Evolutionary conservation across 2,113 vertebrate species (phyloP).

Genomic region (Natator depressus): DNA sequence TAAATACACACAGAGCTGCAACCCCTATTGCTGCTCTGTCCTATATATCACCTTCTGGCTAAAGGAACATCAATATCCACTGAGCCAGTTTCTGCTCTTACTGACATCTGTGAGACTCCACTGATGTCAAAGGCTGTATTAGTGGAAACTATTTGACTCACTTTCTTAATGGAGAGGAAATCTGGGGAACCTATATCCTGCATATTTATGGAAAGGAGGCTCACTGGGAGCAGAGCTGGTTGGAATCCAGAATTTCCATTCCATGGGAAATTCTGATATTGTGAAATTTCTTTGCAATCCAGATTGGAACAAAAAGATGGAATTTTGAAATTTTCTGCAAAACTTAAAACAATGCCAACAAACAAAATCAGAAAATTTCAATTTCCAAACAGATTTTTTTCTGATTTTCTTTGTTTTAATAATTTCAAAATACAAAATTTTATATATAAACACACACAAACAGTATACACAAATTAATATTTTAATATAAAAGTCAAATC

Average conservation of each 20-base stretch:
- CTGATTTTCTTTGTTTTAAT: not conserved
- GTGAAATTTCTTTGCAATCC: not conserved
- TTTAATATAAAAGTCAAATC: slow-evolving; percentile 10
- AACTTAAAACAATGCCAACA: not conserved
- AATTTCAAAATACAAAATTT: not conserved
- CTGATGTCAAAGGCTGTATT: not conserved
- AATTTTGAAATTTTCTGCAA: not conserved
- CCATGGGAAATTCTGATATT: not conserved
- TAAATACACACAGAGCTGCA: not conserved
- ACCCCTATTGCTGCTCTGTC: not conserved
- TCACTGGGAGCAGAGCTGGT: not conserved
- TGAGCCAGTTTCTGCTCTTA: not conserved
- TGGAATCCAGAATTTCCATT: not conserved
- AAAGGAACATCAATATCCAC: not conserved
- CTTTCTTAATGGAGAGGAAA: not conserved
- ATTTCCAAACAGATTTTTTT: not conserved
- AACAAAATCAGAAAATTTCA: not conserved
- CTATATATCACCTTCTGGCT: not conserved
- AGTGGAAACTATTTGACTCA: not conserved
- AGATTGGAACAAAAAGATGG: not conserved
- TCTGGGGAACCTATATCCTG: not conserved
- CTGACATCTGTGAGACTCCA: not conserved
- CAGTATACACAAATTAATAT: not conserved
- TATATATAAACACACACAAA: not conserved
- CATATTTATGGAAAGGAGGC: fast-evolving